A percentile compares a stretch with the other conserved stretches of the same genome.
Conservation (phyloP, 2,888 invertebrate genomes). For the Drosophila infuscata region DNA sequence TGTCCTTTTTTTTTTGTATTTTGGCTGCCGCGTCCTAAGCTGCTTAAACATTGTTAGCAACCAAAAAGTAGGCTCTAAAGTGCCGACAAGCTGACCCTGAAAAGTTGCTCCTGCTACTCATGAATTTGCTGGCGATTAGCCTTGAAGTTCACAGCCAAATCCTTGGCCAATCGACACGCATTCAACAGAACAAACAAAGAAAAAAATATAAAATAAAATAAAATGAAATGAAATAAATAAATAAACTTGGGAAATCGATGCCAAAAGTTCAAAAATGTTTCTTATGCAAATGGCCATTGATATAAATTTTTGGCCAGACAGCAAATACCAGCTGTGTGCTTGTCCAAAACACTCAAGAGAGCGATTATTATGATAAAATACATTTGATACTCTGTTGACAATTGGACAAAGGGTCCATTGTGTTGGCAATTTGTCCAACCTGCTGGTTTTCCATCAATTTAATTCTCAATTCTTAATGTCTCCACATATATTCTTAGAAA, state of each 20-base stretch:
- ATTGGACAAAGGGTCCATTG: neutral
- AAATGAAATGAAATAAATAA: neutral
- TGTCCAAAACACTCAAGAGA: slow-evolving; percentile 64
- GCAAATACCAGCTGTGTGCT: slow-evolving; percentile 60
- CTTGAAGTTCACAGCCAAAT: slow-evolving; percentile 54
- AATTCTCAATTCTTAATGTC: neutral
- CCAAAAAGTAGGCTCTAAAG: slow-evolving; percentile 29
- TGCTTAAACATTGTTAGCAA: slow-evolving; percentile 55
- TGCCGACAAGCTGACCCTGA: slow-evolving; percentile 61
- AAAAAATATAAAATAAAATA: slow-evolving; percentile 2
- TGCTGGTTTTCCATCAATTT: neutral
- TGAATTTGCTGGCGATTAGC: slow-evolving; percentile 79
- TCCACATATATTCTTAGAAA: neutral
- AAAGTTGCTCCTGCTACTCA: slow-evolving; percentile 57
- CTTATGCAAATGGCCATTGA: slow-evolving; percentile 58
- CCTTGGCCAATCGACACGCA: slow-evolving; percentile 72
- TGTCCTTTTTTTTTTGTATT: slow-evolving; percentile 47
- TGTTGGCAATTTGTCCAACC: neutral
- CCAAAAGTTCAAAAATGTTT: slow-evolving; percentile 62
- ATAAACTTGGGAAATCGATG: slow-evolving; percentile 56
- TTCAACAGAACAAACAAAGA: slow-evolving; percentile 35
- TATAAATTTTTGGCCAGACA: slow-evolving; percentile 55
- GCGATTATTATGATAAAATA: slow-evolving; percentile 82
- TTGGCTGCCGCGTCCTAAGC: slow-evolving; percentile 28
- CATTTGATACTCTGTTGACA: slow-evolving; percentile 42